Conservation (phyloP, 2,113 vertebrate species). For the Furnarius figulus region DNA sequence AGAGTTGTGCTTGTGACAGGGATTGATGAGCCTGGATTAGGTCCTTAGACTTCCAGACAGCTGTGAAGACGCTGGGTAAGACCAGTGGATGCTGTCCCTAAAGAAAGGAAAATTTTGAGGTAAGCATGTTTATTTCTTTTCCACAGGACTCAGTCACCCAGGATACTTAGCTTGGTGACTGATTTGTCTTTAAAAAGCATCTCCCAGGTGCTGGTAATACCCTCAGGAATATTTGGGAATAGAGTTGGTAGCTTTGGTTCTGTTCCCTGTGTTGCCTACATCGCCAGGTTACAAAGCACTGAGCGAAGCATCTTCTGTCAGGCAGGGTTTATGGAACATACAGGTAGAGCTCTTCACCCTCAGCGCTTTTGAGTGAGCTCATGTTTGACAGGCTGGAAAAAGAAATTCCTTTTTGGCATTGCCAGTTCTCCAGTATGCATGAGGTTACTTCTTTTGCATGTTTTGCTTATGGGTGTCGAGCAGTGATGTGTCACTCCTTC, state of each 20-base stretch:
- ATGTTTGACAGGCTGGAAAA: background rate
- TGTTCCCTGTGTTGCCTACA: background rate
- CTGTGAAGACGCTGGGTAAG: background rate
- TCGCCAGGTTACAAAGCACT: background rate
- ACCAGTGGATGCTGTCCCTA: background rate
- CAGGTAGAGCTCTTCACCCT: background rate
- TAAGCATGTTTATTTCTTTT: background rate
- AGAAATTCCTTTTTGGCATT: background rate
- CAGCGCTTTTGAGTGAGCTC: background rate
- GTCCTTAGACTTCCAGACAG: background rate
- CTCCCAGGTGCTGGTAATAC: rapidly evolving
- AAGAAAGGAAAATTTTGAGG: background rate
- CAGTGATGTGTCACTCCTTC: background rate
- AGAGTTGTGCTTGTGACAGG: background rate
- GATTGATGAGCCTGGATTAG: background rate
- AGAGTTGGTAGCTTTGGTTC: background rate
- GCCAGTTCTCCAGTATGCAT: background rate
- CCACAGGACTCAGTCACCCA: background rate
- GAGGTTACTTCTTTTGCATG: background rate
- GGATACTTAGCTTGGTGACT: background rate
- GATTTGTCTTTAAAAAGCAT: background rate
- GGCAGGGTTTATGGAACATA: background rate
- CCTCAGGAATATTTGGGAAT: background rate
- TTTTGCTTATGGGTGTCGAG: background rate
- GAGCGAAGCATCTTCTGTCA: background rate